Evolutionary conservation across 2,113 vertebrate genomes (phyloP), one percentile per base, ranked within the genome.

Genomic region (Ondatra zibethicus): DNA sequence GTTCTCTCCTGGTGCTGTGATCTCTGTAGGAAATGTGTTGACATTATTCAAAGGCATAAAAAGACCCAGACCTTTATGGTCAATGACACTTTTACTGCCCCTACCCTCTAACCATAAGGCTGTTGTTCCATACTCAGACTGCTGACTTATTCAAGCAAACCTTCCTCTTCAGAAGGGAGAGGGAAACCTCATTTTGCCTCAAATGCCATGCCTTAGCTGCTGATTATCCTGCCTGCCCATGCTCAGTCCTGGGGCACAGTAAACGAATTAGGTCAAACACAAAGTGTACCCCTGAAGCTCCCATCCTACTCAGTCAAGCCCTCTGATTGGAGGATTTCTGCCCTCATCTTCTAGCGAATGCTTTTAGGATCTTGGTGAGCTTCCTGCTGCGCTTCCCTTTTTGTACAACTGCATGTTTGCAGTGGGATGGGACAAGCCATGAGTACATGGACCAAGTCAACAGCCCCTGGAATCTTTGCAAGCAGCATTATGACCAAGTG

Each of bases 321-420:
- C 70, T 89, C 73, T 55, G 61, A 95, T 93, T 95, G 88, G 10
- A 31, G 50, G 33, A 80, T 94, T 95, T 89, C 61, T 86, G 50
- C n/a, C 65, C 85, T 73, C 70, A 17, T 89, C n/a, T 33, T 19
- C 33, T 58, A 61, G 2, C 29, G 33, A 33, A 21, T 73, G 75
- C 76, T 94, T 95, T 93, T 97, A 95, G 85, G 94, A 92, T 94
- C 25, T 55, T 80, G 36, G 2, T 81, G 89, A 66, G 27, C 89
- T 93, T 95, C 91, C 92, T 77, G 25, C 36, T 45, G 36, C 42
- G 80, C 96, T 91, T 93, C 84, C 82, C 45, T 93, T 96, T 95
- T 88, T 91, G 47, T 75, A 82, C 96, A 45, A 85, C 78, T 72
- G 16, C 17, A 29, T 61, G 72, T 87, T 92, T 95, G 63, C 66